phyloP scores from a whole-genome alignment of 2,888 invertebrate genomes.

The Drosophila pegasa region DNA sequence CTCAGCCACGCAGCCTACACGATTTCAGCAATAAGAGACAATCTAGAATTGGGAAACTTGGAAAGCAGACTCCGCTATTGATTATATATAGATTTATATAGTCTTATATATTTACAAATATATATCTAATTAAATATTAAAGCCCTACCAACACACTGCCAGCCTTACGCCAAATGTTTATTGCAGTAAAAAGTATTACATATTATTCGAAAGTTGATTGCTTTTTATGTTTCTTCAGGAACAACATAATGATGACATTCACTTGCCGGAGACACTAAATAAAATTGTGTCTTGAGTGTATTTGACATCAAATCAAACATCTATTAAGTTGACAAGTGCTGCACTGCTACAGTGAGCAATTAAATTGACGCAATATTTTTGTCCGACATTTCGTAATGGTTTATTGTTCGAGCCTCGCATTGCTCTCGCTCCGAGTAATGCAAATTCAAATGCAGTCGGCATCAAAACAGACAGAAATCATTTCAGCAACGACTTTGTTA shows the following conservation, averaged over 20 bases:
- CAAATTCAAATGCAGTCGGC: constrained; percentile 13
- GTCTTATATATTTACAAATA: too few relatives aligned
- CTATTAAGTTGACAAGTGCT: not conserved
- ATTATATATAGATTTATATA: too few relatives aligned
- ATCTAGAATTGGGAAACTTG: too few relatives aligned
- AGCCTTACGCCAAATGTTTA: too few relatives aligned
- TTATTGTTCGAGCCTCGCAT: constrained; percentile 2
- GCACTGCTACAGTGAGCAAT: not conserved
- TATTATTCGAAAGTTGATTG: not conserved
- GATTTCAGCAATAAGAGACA: too few relatives aligned
- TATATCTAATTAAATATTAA: too few relatives aligned
- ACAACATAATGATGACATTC: not conserved
- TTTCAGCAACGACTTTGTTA: not conserved
- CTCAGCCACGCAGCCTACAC: too few relatives aligned
- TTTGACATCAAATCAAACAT: not conserved
- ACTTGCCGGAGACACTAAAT: not conserved
- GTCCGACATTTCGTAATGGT: not conserved
- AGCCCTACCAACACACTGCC: too few relatives aligned
- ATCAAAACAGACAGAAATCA: constrained; percentile 12
- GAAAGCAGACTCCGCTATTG: too few relatives aligned
- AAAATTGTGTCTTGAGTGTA: not conserved
- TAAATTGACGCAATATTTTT: constrained; percentile 8
- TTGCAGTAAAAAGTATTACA: too few relatives aligned
- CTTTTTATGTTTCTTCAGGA: too few relatives aligned
- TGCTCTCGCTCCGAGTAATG: constrained; percentile 5